Percentiles rank a stretch among this genome's conserved stretches.
phyloP scores from a whole-genome alignment of 2,113 vertebrate species.

The Datnioides undecimradiatus region DNA sequence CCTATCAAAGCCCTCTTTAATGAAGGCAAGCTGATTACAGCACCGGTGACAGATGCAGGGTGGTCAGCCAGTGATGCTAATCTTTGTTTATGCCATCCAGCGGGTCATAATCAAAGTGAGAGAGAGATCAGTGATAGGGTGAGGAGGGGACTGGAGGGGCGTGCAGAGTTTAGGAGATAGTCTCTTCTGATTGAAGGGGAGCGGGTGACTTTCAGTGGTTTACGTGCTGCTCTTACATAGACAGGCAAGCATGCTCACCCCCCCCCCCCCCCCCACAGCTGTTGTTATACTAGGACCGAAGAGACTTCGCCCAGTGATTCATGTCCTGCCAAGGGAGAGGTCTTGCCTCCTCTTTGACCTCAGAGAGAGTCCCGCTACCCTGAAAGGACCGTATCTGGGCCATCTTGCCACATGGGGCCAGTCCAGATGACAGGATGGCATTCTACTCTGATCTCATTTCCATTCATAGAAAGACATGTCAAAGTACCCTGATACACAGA shows the following conservation, averaged over 20 bases:
- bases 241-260: slow-evolving; percentile 68
- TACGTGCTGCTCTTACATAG: slow-evolving; percentile 68
- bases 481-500: slow-evolving; percentile 35
- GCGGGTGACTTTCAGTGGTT: slow-evolving; percentile 71
- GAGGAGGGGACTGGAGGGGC: slow-evolving; percentile 7
- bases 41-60: slow-evolving; percentile 68
- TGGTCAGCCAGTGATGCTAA: slow-evolving; percentile 69
- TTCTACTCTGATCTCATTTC: slow-evolving; percentile 65
- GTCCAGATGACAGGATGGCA: slow-evolving; percentile 63
- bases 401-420: slow-evolving; percentile 57
- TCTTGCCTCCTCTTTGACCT: slow-evolving; percentile 79
- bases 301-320: slow-evolving; percentile 74
- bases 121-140: slow-evolving; percentile 46
- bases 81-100: slow-evolving; percentile 72
- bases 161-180: slow-evolving; percentile 53
- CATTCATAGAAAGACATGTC: slow-evolving; percentile 57
- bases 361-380: slow-evolving; percentile 56
- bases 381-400: slow-evolving; percentile 58
- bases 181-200: slow-evolving; percentile 66
- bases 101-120: slow-evolving; percentile 71
- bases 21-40: slow-evolving; percentile 70
- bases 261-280: slow-evolving; percentile 77
- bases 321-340: slow-evolving; percentile 83
- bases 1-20: slow-evolving; percentile 72
- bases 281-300: slow-evolving; percentile 72